phyloP scores from a whole-genome alignment of 1,140 invertebrate genomes.

The Gryon sp. region DNA sequence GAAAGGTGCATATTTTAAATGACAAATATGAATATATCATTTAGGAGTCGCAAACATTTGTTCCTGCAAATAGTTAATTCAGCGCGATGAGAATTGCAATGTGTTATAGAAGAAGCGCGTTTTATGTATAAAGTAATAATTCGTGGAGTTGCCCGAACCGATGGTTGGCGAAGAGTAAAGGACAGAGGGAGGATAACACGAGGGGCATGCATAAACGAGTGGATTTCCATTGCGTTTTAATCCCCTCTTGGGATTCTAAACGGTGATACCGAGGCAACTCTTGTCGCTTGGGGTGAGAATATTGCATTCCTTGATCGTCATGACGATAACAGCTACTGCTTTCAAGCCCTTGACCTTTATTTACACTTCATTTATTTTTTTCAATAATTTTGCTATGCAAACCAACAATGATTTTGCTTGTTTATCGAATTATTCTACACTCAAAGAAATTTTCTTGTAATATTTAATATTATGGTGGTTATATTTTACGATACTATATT shows the following conservation, averaged over 20 bases:
- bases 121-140: conserved; percentile 60
- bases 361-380: conserved; percentile 46
- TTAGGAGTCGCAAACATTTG: conserved; percentile 27
- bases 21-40: conserved; percentile 1
- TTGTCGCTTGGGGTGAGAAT: conserved; percentile 78
- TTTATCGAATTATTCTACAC: too few species aligned
- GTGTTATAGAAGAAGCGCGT: conserved; percentile 24
- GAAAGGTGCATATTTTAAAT: conserved; percentile 13
- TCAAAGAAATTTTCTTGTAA: too few species aligned
- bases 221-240: conserved; percentile 73
- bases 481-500: too few species aligned
- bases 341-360: conserved; percentile 64
- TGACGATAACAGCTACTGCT: conserved; percentile 72
- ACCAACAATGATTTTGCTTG: too few species aligned
- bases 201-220: conserved; percentile 66
- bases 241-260: conserved; percentile 72
- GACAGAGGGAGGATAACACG: conserved; percentile 46
- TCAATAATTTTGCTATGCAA: conserved; percentile 35
- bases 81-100: conserved; percentile 38
- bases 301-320: conserved; percentile 79
- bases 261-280: conserved; percentile 76
- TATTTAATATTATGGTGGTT: too few species aligned
- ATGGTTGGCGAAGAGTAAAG: conserved; percentile 33
- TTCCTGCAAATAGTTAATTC: conserved; percentile 20
- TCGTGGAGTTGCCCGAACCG: conserved; percentile 42